Conservation (phyloP, 1,140 invertebrate genomes). For the Adelges cooleyi region DNA sequence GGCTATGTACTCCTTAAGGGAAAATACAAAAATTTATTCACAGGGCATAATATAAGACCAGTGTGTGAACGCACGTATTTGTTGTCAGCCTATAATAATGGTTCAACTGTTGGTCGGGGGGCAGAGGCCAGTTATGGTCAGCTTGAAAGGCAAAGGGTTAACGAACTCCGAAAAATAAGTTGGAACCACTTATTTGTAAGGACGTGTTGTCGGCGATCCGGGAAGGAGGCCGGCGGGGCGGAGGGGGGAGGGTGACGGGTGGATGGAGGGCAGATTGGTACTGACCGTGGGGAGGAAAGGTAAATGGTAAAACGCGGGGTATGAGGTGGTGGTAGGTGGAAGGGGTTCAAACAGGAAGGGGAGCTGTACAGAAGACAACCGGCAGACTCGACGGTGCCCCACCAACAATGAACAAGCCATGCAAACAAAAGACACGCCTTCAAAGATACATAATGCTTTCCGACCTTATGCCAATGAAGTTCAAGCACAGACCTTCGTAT, state of each 20-base stretch:
- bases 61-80: background rate
- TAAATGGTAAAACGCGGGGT: background rate
- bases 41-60: background rate
- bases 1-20: too few species aligned
- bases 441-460: background rate
- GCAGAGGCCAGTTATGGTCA: constrained; percentile 28
- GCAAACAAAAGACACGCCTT: constrained; percentile 19
- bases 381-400: constrained; percentile 4
- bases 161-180: constrained; percentile 29
- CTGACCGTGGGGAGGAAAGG: background rate
- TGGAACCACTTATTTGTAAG: constrained; percentile 23
- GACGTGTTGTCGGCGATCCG: background rate
- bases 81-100: constrained; percentile 12
- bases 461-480: background rate
- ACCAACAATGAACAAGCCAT: background rate
- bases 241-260: background rate
- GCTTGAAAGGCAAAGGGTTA: constrained; percentile 23
- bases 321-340: background rate
- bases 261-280: background rate
- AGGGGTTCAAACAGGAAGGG: background rate
- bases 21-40: background rate
- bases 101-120: constrained; percentile 12
- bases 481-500: background rate
- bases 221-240: background rate
- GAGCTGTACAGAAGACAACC: background rate